These are phyloP conservation scores for Cybosia mesomella DNA, from an alignment of 2,888 invertebrate genomes.

Conservation along the genomic window DNA sequence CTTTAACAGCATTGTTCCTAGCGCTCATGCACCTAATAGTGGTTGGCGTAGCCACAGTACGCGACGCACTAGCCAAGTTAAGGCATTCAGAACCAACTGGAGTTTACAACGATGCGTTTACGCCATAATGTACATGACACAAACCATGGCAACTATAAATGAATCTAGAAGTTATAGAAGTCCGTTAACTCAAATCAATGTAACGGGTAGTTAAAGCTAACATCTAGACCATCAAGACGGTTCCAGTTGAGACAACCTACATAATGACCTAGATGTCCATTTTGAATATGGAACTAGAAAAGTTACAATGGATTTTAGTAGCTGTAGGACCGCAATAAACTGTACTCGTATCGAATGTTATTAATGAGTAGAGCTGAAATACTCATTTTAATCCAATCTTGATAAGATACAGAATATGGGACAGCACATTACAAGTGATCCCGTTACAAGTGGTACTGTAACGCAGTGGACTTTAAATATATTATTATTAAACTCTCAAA, in stretches of 20 bases:
- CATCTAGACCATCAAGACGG: not conserved
- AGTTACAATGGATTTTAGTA: not conserved
- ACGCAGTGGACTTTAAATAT: not conserved
- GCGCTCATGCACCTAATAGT: constrained; percentile 89
- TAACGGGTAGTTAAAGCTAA: not conserved
- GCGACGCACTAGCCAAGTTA: constrained; percentile 71
- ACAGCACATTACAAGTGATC: constrained; percentile 1
- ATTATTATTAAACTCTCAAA: constrained; percentile 11
- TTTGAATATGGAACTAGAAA: not conserved
- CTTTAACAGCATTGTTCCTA: constrained; percentile 89
- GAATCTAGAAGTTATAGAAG: not conserved
- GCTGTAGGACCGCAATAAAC: not conserved
- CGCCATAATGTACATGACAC: constrained; percentile 55
- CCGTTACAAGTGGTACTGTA: not conserved
- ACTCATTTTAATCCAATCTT: not conserved
- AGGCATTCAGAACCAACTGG: constrained; percentile 60
- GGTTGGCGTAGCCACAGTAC: constrained; percentile 86
- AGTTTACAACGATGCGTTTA: constrained; percentile 76
- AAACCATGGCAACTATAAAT: not conserved
- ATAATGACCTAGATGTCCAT: not conserved
- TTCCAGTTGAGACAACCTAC: not conserved
- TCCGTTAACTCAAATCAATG: not conserved
- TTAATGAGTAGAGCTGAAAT: not conserved
- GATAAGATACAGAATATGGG: not conserved
- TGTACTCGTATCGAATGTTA: not conserved